A percentile compares a stretch with the other conserved stretches of the same genome.
Evolutionary conservation across 2,888 invertebrate genomes (phyloP).

Genomic region (Leptura quadrifasciata): DNA sequence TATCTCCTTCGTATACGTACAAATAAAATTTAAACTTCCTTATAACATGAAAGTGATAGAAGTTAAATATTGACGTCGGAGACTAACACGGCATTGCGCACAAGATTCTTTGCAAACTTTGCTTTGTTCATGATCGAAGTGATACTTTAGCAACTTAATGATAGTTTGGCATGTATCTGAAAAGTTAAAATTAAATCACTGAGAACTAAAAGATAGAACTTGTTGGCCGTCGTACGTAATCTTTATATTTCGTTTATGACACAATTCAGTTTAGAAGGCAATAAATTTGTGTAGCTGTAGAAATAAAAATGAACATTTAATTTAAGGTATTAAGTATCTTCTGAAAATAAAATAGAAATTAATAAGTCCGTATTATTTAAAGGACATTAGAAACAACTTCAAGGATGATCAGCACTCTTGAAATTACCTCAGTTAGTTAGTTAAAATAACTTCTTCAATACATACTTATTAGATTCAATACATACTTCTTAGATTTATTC

Average conservation of each 20-base stretch:
- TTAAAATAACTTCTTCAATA: too few species aligned
- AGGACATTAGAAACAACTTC: too few species aligned
- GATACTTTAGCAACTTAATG: background rate
- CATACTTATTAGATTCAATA: too few species aligned
- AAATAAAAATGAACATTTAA: background rate
- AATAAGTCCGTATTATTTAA: background rate
- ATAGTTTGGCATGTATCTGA: background rate
- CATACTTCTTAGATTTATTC: too few species aligned
- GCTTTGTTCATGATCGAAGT: slow-evolving; percentile 7
- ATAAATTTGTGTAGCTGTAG: background rate
- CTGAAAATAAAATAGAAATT: background rate
- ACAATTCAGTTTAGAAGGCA: background rate
- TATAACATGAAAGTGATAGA: background rate
- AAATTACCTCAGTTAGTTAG: too few species aligned
- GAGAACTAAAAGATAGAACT: background rate
- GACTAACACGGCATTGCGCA: background rate
- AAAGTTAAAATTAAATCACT: background rate
- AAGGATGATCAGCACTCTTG: too few species aligned
- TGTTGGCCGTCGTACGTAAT: background rate
- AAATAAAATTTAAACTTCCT: background rate
- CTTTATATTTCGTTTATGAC: background rate
- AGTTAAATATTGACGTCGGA: background rate
- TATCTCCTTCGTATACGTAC: too few species aligned
- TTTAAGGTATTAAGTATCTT: background rate
- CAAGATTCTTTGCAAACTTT: background rate